Percentiles rank a stretch among this genome's conserved stretches.
These are phyloP conservation scores for Sinocyclocheilus grahami DNA, from an alignment of 2,113 vertebrate genomes.

Conservation along the genomic window DNA sequence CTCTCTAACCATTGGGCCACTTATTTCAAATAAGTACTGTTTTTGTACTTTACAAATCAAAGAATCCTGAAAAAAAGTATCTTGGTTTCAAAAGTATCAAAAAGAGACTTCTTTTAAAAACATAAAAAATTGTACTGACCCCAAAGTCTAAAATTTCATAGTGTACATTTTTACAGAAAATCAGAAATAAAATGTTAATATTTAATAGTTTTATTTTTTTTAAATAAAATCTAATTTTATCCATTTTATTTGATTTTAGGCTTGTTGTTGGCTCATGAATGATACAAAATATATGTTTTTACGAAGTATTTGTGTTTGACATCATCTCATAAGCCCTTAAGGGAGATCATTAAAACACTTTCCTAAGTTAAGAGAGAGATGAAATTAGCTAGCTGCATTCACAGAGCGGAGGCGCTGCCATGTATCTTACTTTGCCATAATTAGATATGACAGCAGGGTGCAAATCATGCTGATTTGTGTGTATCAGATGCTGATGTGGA, in stretches of 20 bases:
- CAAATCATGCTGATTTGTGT: slow-evolving; percentile 45
- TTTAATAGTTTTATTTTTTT: too few species aligned
- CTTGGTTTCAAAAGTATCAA: too few species aligned
- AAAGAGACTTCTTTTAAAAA: too few species aligned
- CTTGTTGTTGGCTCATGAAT: neutral
- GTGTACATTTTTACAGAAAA: neutral
- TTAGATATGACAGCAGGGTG: slow-evolving; percentile 58
- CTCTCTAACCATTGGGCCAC: too few species aligned
- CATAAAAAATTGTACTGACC: neutral
- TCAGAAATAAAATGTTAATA: neutral
- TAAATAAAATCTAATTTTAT: too few species aligned
- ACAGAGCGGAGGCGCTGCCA: slow-evolving; percentile 38
- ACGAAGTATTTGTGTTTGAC: neutral
- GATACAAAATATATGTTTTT: neutral
- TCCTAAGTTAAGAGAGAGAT: slow-evolving; percentile 2
- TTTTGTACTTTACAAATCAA: too few species aligned
- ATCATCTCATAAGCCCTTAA: neutral
- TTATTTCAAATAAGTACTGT: too few species aligned
- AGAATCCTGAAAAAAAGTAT: too few species aligned
- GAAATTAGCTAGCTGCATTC: slow-evolving; percentile 1
- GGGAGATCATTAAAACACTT: neutral
- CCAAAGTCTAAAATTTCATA: neutral
- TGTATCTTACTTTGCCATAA: slow-evolving; percentile 52
- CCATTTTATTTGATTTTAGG: neutral
- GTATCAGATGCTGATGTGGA: slow-evolving; percentile 87